Evolutionary conservation across 2,888 invertebrate genomes (phyloP), one percentile per base, ranked within the genome.

Genomic region (Tigriopus californicus): DNA sequence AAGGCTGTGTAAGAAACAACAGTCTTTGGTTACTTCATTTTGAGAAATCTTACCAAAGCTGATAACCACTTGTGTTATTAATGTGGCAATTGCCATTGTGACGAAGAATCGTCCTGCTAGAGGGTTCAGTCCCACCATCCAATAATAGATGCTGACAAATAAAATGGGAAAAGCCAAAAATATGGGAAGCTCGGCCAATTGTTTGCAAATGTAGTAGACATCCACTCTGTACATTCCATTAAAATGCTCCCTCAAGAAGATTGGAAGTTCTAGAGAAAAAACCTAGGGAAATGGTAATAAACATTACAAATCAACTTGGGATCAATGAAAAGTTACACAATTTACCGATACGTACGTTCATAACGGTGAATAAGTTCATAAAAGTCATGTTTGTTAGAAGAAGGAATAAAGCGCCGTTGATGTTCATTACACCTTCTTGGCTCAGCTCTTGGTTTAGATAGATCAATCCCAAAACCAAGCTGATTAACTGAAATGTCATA

Each of bases 341-440:
- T 10, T 25, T 40, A 12, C 24, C 13, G 13, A 25, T 13, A 22
- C 84, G 80, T 72, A 92, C 94, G 70, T 85, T 86, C 61, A 92
- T 82, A 47, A 94, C 92, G 62, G 90, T 87, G 68, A 91, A 91
- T n/a, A 90, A 82, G 70, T 90, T 91, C 67, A 89, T 87, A 71
- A 92, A 91, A 6, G 91, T 91, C 82, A 90, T 85, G 68, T 88
- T 90, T 15, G 87, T 87, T 53, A 90, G 77, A 69, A 90, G 83
- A 68, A 91, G 80, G 70, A 90, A 92, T 60, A 92, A 76, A 25
- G 85, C 88, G 48, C 92, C 92, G 69, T 90, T 92, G 64, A 92
- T 86, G 70, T 94, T 94, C 82, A 86, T 85, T 0, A 92, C 87
- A 1, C 88, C 92, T 66, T 85, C 85, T 70, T 87, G 86, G 68